Base-by-base conservation (phyloP, 2,888 invertebrate species). In the Noctua comes region DNA sequence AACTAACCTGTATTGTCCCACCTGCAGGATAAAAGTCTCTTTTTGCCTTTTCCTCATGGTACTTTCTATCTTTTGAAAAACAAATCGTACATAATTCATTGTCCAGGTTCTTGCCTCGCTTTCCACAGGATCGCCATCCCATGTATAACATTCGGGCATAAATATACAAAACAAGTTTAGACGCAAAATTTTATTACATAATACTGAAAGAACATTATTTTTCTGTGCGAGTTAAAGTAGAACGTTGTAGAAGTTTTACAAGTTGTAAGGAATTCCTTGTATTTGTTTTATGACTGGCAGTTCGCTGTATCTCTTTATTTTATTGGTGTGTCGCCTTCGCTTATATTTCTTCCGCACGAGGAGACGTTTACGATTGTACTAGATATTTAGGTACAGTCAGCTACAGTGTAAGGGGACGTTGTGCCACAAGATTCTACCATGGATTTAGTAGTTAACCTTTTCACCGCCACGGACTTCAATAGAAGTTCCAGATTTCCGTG, bases 171-270 rank as follows among this genome's bases (percentile, higher is more conserved):
- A n/a, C 16, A 75, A 73, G 8, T 64, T 72, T 69, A 51, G n/a
- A 27, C 46, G 62, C 43, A 62, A 77, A 43, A 82, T 57, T 13
- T 72, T 70, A 77, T 75, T 59, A 73, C 62, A 66, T 82, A 65
- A 72, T 74, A 43, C 54, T 31, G 46, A 57, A 48, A 48, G 31
- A 73, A 65, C 13, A 70, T 69, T 36, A 36, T 36, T 36, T 36
- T 73, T 62, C 64, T n/a, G 51, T 6, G 21, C 36, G n/a, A 69
- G 36, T 71, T 73, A 43, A 57, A 54, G 66, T 76, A 43, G n/a
- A 66, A 69, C 46, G 59, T n/a, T 54, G 31, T 64, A 64, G 46
- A 54, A 80, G 85, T 85, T 85, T 66, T 66, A 66, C 40, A 83
- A 75, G 82, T 76, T 77, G 51, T 72, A 68, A 73, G 40, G 54